These are phyloP conservation scores for Hipparchia semele DNA, from an alignment of 2,888 invertebrate species.

Conservation along the genomic window DNA sequence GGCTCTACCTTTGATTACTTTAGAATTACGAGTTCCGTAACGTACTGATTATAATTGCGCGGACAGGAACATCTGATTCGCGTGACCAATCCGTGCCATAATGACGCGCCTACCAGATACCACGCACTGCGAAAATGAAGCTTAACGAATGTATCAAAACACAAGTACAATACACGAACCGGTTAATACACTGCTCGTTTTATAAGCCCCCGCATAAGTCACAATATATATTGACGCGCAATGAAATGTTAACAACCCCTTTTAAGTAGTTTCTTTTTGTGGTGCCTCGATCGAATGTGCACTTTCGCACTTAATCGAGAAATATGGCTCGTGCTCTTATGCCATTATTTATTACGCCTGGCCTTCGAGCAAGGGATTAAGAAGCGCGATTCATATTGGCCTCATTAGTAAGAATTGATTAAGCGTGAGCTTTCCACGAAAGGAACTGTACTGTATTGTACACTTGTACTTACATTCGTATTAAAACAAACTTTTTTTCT, in stretches of 20 bases:
- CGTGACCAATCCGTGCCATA: constrained; percentile 77
- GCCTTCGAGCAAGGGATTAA: constrained; percentile 68
- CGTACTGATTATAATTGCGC: constrained; percentile 80
- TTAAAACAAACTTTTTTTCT: too few species aligned
- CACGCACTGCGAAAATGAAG: constrained; percentile 43
- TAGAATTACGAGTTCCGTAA: constrained; percentile 77
- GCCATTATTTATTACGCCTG: constrained; percentile 76
- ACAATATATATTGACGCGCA: constrained; percentile 38
- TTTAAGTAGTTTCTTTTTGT: constrained; percentile 40
- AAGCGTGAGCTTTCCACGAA: constrained; percentile 38
- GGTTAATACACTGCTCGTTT: constrained; percentile 37
- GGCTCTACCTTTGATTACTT: constrained; percentile 75
- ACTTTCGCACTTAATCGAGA: constrained; percentile 82
- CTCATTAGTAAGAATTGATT: constrained; percentile 80
- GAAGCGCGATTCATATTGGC: constrained; percentile 75
- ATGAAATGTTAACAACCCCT: constrained; percentile 42
- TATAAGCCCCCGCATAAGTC: constrained; percentile 40
- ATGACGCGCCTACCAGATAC: constrained; percentile 65
- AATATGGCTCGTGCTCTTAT: constrained; percentile 80
- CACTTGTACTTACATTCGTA: not conserved
- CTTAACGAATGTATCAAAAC: constrained; percentile 37
- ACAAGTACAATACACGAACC: constrained; percentile 31
- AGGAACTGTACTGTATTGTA: constrained; percentile 1
- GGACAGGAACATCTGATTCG: constrained; percentile 78
- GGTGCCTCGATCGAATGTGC: constrained; percentile 55